phyloP scores from a whole-genome alignment of 2,797 vertebrate species.

The Cichlasoma orientale region DNA sequence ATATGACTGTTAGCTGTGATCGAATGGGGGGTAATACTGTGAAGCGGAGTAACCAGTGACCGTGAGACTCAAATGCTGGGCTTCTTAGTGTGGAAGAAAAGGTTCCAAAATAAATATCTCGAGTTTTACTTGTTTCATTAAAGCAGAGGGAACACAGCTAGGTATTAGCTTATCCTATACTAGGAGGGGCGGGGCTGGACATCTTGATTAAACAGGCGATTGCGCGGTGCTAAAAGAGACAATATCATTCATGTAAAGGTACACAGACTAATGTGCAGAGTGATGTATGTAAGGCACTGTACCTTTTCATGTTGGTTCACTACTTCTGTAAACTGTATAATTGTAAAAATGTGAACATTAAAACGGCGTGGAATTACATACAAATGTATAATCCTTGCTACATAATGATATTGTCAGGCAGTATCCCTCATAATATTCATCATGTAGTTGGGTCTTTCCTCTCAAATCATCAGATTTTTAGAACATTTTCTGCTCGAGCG shows the following conservation, averaged over 20 bases:
- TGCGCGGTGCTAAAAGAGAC: neutral
- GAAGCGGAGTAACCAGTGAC: neutral
- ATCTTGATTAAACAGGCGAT: slow-evolving; percentile 11
- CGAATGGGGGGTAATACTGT: neutral
- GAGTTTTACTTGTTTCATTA: neutral
- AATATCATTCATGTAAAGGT: neutral
- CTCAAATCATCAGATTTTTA: too few species aligned
- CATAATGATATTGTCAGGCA: neutral
- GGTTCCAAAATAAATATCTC: neutral
- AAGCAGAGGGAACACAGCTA: neutral
- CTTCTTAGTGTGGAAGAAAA: neutral
- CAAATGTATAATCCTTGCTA: neutral
- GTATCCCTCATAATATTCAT: neutral
- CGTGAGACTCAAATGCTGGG: neutral
- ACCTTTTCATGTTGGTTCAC: neutral
- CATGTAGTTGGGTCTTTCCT: too few species aligned
- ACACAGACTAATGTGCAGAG: neutral
- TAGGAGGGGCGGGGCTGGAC: neutral
- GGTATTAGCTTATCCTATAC: neutral
- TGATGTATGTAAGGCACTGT: neutral
- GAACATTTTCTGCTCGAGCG: too few species aligned
- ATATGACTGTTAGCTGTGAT: neutral
- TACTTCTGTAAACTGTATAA: neutral
- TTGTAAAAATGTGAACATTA: neutral
- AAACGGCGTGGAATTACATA: neutral